Conservation (phyloP, 2,113 vertebrate species). For the Crocuta crocuta region DNA sequence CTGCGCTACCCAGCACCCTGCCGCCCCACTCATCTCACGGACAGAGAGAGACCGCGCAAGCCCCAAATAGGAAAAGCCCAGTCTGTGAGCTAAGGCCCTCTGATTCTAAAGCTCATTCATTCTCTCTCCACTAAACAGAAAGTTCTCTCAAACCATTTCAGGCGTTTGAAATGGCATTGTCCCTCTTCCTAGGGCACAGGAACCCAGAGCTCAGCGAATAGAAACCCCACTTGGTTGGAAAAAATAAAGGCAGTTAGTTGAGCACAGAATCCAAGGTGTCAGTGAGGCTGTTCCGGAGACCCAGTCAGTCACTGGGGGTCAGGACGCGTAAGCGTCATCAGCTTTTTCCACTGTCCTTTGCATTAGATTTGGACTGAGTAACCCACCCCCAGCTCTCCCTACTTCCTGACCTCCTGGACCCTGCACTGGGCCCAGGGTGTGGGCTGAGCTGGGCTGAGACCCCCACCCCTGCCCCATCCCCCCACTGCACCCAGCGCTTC, state of each 20-base stretch:
- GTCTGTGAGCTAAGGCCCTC: not conserved
- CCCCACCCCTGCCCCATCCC: not conserved
- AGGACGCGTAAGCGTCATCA: not conserved
- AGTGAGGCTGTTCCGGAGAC: not conserved
- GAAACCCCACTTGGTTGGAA: not conserved
- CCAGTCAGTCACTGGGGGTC: not conserved
- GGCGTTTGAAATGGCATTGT: rapidly evolving
- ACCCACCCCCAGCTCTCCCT: rapidly evolving
- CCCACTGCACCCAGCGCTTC: not conserved
- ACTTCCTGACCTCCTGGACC: not conserved
- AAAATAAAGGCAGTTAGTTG: not conserved
- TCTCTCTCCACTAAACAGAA: not conserved
- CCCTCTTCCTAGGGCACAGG: rapidly evolving
- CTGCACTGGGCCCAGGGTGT: not conserved
- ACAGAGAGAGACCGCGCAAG: not conserved
- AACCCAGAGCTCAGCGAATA: not conserved
- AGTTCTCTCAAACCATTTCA: no score
- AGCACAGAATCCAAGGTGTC: not conserved
- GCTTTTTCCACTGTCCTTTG: not conserved
- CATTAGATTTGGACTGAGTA: not conserved
- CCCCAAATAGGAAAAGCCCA: not conserved
- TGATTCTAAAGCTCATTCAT: not conserved
- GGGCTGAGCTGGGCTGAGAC: not conserved
- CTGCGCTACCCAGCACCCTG: not conserved
- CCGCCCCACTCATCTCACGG: rapidly evolving